Percentiles rank a stretch among this genome's conserved stretches.
Evolutionary conservation across 2,888 invertebrate genomes (phyloP).

Genomic region (Drosophila putrida): DNA sequence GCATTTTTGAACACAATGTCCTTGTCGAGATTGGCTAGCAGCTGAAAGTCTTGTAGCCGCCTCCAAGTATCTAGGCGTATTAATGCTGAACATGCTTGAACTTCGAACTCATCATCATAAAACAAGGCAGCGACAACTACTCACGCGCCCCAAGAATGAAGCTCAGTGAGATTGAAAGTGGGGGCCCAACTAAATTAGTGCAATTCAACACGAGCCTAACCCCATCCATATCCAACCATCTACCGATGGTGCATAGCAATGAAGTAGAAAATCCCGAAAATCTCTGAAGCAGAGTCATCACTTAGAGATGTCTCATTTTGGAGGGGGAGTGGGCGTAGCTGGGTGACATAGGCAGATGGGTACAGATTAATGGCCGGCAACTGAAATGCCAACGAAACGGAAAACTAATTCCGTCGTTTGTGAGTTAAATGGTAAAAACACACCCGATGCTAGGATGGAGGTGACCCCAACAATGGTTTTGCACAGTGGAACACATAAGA

Average conservation of each 20-base stretch:
- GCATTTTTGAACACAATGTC: slow-evolving; percentile 21
- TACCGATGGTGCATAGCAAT: slow-evolving; percentile 73
- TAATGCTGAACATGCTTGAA: slow-evolving; percentile 77
- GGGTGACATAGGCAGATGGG: slow-evolving; percentile 45
- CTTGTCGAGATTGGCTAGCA: slow-evolving; percentile 30
- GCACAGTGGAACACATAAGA: slow-evolving; percentile 55
- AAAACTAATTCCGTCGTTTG: slow-evolving; percentile 79
- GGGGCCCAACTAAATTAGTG: slow-evolving; percentile 65
- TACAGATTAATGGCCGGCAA: slow-evolving; percentile 65
- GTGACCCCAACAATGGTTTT: slow-evolving; percentile 18
- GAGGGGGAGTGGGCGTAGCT: background rate
- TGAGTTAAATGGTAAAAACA: slow-evolving; percentile 58
- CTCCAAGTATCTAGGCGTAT: slow-evolving; percentile 49
- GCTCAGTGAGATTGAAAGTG: slow-evolving; percentile 15
- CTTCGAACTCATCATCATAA: slow-evolving; percentile 82
- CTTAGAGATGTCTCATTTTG: slow-evolving; percentile 23
- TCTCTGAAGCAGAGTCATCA: slow-evolving; percentile 67
- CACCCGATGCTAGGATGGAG: slow-evolving; percentile 14
- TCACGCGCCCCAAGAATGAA: slow-evolving; percentile 24
- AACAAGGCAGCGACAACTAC: slow-evolving; percentile 69
- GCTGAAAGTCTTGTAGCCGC: slow-evolving; percentile 13
- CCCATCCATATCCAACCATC: slow-evolving; percentile 65
- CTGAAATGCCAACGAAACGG: slow-evolving; percentile 74
- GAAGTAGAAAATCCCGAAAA: slow-evolving; percentile 78
- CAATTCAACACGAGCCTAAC: slow-evolving; percentile 66